Percentiles rank a stretch among this genome's conserved stretches.
phyloP scores from a whole-genome alignment of 2,797 vertebrate species.

The Centroberyx gerrardi region DNA sequence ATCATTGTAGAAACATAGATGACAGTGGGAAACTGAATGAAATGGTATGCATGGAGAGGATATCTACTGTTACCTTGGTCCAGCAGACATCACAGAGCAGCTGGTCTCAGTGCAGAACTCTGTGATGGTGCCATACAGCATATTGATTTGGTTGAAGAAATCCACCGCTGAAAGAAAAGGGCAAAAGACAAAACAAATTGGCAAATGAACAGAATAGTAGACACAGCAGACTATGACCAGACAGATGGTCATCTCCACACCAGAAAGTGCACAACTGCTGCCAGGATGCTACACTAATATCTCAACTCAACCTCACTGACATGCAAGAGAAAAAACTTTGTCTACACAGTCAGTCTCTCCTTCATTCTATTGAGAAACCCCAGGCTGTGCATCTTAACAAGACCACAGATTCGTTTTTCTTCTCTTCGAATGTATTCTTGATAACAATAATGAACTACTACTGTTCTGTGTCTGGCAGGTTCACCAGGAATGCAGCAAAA shows the following conservation, averaged over 20 bases:
- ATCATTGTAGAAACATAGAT: no score
- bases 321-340: neutral
- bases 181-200: neutral
- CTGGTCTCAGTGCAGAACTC: conserved; percentile 96
- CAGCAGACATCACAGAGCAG: conserved; percentile 96
- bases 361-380: neutral
- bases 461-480: no score
- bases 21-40: neutral
- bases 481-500: no score
- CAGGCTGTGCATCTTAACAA: neutral
- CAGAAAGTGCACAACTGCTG: no score
- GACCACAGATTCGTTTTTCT: neutral
- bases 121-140: conserved; percentile 97
- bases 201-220: neutral
- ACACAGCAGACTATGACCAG: no score
- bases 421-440: neutral
- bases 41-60: neutral
- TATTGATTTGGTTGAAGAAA: conserved; percentile 99
- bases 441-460: neutral
- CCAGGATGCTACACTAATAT: no score
- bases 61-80: conserved; percentile 87
- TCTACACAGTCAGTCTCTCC: neutral
- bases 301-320: no score
- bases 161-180: conserved; percentile 90
- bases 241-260: no score